Conservation (phyloP, 2,113 vertebrate species). For the Lophura nycthemera region DNA sequence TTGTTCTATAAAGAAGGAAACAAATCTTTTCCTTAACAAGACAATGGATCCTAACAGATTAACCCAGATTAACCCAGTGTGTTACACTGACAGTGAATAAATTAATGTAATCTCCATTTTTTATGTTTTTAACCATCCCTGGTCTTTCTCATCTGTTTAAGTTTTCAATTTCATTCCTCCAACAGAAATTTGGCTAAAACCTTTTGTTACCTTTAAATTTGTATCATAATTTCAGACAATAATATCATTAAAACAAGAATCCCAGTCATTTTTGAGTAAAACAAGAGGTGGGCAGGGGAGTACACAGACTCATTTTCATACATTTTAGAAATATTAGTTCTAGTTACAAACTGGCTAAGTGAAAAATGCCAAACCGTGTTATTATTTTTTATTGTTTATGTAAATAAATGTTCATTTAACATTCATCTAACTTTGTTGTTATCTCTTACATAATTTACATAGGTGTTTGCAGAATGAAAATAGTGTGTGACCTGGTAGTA, state of each 20-base stretch:
- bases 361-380: accelerated
- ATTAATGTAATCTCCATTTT: not conserved
- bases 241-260: not conserved
- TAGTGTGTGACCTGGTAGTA: not conserved
- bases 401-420: not conserved
- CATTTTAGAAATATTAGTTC: not conserved
- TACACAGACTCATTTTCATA: not conserved
- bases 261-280: not conserved
- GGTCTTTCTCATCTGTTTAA: not conserved
- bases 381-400: not conserved
- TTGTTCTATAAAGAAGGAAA: not conserved
- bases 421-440: not conserved
- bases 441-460: not conserved
- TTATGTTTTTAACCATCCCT: not conserved
- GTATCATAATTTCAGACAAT: not conserved
- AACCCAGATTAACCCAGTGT: too few species aligned
- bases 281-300: not conserved
- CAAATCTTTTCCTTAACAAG: not conserved
- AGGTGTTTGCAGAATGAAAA: not conserved
- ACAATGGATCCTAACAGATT: not conserved
- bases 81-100: not conserved
- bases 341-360: not conserved
- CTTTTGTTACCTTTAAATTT: constrained; percentile 15
- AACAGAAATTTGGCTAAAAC: not conserved
- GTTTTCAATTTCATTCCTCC: not conserved